These are phyloP conservation scores for Amiota communis DNA, from an alignment of 2,888 invertebrate genomes.

Conservation along the genomic window DNA sequence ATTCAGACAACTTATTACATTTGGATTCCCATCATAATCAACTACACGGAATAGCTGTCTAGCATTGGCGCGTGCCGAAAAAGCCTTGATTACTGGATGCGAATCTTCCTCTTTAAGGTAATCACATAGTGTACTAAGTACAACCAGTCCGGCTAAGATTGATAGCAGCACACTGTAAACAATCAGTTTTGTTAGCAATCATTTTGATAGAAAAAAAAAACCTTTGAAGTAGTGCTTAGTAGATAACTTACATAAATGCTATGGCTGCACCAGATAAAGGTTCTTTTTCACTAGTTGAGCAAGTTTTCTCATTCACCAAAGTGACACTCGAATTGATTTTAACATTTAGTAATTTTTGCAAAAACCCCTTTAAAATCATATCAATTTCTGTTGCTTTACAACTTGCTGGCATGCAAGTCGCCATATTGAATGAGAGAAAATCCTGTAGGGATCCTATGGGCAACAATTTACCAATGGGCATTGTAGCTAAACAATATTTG, in stretches of 20 bases:
- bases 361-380: neutral
- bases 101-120: neutral
- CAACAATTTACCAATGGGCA: neutral
- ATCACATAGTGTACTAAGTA: slow-evolving; percentile 9
- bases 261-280: slow-evolving; percentile 4
- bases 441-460: neutral
- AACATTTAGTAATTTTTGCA: neutral
- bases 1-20: slow-evolving; percentile 66
- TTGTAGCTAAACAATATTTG: neutral
- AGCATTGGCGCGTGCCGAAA: slow-evolving; percentile 14
- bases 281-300: neutral
- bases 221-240: neutral
- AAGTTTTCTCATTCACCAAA: slow-evolving; percentile 1
- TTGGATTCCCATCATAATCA: slow-evolving; percentile 4
- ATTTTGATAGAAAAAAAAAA: neutral
- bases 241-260: neutral
- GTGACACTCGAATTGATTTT: neutral
- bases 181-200: neutral
- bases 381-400: slow-evolving; percentile 8
- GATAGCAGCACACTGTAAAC: neutral
- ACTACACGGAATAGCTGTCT: slow-evolving; percentile 18
- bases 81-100: slow-evolving; percentile 14
- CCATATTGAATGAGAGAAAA: neutral
- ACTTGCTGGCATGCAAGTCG: slow-evolving; percentile 13
- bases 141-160: slow-evolving; percentile 4